Percentiles rank a stretch among this genome's conserved stretches.
Evolutionary conservation across 1,140 invertebrate genomes (phyloP).

Genomic region (Glomeris maerens): DNA sequence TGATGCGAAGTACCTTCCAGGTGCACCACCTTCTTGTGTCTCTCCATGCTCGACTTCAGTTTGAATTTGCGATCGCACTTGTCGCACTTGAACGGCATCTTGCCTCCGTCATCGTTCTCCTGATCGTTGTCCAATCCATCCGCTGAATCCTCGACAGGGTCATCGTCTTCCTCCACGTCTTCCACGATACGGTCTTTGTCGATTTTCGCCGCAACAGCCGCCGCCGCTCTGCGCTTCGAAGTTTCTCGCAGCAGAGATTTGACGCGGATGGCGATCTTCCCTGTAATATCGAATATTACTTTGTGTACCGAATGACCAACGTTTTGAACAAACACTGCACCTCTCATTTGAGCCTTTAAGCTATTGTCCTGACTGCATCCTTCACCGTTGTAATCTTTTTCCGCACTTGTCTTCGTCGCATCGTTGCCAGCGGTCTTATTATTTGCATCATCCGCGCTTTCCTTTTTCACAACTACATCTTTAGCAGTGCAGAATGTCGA

Average conservation of each 20-base stretch:
- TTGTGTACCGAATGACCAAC: not conserved
- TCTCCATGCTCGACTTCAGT: slow-evolving; percentile 33
- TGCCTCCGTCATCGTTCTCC: slow-evolving; percentile 26
- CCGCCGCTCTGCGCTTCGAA: not conserved
- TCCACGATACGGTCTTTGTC: not conserved
- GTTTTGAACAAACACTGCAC: not conserved
- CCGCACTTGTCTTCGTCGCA: no score
- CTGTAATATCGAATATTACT: not conserved
- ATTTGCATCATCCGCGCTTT: no score
- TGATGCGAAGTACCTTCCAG: slow-evolving; percentile 29
- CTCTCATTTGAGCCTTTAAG: not conserved
- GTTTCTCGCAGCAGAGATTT: not conserved
- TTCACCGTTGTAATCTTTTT: no score
- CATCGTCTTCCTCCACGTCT: not conserved
- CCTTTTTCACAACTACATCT: no score
- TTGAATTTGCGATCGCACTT: slow-evolving; percentile 42
- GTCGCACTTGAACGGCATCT: slow-evolving; percentile 27
- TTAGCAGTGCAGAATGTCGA: no score
- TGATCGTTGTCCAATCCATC: slow-evolving; percentile 23
- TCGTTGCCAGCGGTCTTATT: no score
- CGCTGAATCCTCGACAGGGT: not conserved
- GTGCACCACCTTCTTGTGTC: slow-evolving; percentile 36
- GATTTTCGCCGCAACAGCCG: not conserved
- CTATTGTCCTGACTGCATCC: not conserved
- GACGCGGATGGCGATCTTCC: not conserved